These are phyloP conservation scores for Tetragonula clypearis DNA, from an alignment of 1,140 invertebrate species.

Conservation along the genomic window DNA sequence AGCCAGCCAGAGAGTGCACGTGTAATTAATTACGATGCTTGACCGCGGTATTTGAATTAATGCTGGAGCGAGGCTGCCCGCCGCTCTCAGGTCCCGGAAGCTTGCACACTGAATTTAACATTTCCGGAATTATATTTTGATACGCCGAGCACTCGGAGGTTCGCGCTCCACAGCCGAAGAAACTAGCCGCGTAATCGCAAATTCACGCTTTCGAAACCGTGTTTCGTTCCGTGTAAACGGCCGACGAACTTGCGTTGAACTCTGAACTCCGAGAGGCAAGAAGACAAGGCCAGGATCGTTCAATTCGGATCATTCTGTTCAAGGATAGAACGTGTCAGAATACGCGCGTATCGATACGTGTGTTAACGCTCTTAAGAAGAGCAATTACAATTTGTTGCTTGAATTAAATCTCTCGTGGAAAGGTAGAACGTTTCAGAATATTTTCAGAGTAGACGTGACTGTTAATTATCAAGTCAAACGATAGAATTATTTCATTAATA, in stretches of 20 bases:
- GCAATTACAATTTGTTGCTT: no score
- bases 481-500: no score
- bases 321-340: no score
- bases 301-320: background rate
- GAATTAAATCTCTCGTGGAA: no score
- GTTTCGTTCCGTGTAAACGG: background rate
- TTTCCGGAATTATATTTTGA: constrained; percentile 77
- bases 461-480: no score
- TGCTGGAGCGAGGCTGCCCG: constrained; percentile 65
- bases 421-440: no score
- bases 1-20: background rate
- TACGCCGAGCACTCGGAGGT: constrained; percentile 40
- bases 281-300: background rate
- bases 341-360: no score
- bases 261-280: background rate
- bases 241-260: background rate
- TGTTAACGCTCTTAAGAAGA: no score
- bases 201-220: background rate
- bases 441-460: no score
- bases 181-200: constrained; percentile 34
- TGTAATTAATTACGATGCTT: constrained; percentile 76
- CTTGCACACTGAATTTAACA: constrained; percentile 78
- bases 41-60: constrained; percentile 74
- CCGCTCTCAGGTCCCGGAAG: constrained; percentile 67
- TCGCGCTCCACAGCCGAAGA: constrained; percentile 25